These are phyloP conservation scores for Hyaena hyaena DNA, from an alignment of 2,113 vertebrate genomes.

Conservation along the genomic window DNA sequence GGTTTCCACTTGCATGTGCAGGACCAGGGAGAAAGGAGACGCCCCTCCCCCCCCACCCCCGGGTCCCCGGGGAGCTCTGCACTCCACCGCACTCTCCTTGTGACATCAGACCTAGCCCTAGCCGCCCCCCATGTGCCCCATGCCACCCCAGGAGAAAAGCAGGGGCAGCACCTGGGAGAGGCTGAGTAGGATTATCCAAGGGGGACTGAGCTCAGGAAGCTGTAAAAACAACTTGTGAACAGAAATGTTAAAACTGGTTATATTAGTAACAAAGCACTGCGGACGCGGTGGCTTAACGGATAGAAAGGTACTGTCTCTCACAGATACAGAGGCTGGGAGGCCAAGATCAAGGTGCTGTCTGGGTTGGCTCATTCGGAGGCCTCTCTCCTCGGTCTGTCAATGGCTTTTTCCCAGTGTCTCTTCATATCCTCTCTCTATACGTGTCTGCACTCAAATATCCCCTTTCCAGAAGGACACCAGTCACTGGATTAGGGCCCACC, in stretches of 20 bases:
- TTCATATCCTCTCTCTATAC: rapidly evolving
- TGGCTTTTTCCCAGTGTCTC: background rate
- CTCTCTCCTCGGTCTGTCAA: background rate
- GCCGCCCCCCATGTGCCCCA: background rate
- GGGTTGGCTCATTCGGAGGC: rapidly evolving
- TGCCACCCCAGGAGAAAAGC: background rate
- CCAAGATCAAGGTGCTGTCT: background rate
- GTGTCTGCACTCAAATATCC: background rate
- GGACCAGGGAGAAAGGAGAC: background rate
- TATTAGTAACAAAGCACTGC: background rate
- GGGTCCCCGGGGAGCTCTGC: rapidly evolving
- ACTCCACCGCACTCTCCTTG: rapidly evolving
- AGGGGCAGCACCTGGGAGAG: background rate
- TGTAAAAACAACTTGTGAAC: background rate
- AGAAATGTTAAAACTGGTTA: background rate
- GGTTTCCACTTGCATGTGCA: background rate
- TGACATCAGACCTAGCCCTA: background rate
- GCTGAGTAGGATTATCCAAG: background rate
- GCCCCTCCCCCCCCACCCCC: background rate
- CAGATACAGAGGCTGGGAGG: background rate
- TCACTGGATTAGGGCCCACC: background rate
- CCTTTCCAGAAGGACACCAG: background rate
- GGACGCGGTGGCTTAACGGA: background rate
- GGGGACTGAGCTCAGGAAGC: background rate
- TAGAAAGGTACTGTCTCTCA: background rate